Conservation (phyloP, 2,888 invertebrate genomes). For the Melinaea marsaeus region DNA sequence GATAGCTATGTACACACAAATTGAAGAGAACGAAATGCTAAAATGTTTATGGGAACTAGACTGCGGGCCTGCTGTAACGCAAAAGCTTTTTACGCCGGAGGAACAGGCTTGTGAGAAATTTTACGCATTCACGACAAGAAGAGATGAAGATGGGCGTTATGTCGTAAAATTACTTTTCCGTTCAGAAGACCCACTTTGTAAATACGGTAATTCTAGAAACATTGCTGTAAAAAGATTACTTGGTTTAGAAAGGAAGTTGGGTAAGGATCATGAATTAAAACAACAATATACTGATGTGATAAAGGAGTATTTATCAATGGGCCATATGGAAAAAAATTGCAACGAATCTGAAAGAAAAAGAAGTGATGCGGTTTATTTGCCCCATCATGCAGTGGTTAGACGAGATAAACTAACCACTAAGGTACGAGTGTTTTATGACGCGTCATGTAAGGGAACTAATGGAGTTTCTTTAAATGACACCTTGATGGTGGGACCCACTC, state of each 20-base stretch:
- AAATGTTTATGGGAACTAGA: too few species aligned
- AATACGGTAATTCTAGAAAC: slow-evolving; percentile 7
- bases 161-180: slow-evolving; percentile 5
- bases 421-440: slow-evolving; percentile 8
- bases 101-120: too few species aligned
- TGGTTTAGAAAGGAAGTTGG: slow-evolving; percentile 13
- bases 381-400: background rate
- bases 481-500: slow-evolving; percentile 26
- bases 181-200: slow-evolving; percentile 2
- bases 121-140: too few species aligned
- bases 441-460: slow-evolving; percentile 18
- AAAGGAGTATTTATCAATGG: too few species aligned
- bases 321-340: slow-evolving; percentile 3
- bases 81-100: too few species aligned
- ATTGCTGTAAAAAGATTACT: slow-evolving; percentile 12
- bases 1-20: too few species aligned
- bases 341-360: slow-evolving; percentile 3
- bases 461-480: slow-evolving; percentile 27
- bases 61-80: too few species aligned
- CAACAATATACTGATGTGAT: slow-evolving; percentile 4
- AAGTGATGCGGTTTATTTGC: slow-evolving; percentile 9
- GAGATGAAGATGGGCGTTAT: too few species aligned
- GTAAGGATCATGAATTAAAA: slow-evolving; percentile 10
- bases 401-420: slow-evolving; percentile 5
- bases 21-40: too few species aligned